Evolutionary conservation across 2,888 invertebrate species (phyloP).

Genomic region (Neoitamus cyanurus): DNA sequence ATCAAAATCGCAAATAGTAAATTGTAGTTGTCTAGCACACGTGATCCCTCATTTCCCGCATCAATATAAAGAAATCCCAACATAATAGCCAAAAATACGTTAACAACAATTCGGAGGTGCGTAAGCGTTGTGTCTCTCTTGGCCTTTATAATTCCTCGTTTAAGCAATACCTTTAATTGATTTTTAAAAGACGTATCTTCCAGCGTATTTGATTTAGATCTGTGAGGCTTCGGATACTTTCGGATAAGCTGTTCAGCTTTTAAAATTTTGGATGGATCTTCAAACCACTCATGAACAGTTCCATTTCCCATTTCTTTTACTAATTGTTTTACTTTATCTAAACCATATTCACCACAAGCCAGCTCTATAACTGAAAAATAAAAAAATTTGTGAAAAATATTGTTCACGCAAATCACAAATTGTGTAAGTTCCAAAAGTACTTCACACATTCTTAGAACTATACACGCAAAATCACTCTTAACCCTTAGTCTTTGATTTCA

Average conservation of each 20-base stretch:
- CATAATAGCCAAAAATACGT: constrained; percentile 80
- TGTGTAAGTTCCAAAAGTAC: too few relatives aligned
- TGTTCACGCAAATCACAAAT: not conserved
- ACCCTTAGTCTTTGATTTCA: too few relatives aligned
- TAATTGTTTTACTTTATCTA: constrained; percentile 77
- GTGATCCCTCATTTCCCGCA: constrained; percentile 79
- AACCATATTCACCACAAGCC: constrained; percentile 91
- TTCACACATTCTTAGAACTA: too few relatives aligned
- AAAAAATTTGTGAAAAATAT: not conserved
- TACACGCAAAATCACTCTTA: too few relatives aligned
- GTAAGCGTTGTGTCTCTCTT: constrained; percentile 84
- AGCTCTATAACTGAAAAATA: constrained; percentile 83
- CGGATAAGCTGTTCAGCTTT: constrained; percentile 71
- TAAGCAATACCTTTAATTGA: constrained; percentile 78
- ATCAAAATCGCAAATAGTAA: constrained; percentile 90
- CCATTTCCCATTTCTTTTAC: constrained; percentile 79
- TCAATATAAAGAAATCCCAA: constrained; percentile 80
- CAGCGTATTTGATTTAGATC: constrained; percentile 66
- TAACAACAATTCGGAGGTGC: constrained; percentile 77
- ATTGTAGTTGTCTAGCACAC: constrained; percentile 86
- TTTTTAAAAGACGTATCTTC: constrained; percentile 79
- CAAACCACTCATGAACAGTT: constrained; percentile 75
- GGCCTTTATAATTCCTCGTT: constrained; percentile 78
- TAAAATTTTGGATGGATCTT: constrained; percentile 69
- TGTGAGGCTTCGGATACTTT: constrained; percentile 69